Evolutionary conservation across 2,113 vertebrate genomes (phyloP), one percentile per base, ranked within the genome.

Genomic region (Thomomys bottae): DNA sequence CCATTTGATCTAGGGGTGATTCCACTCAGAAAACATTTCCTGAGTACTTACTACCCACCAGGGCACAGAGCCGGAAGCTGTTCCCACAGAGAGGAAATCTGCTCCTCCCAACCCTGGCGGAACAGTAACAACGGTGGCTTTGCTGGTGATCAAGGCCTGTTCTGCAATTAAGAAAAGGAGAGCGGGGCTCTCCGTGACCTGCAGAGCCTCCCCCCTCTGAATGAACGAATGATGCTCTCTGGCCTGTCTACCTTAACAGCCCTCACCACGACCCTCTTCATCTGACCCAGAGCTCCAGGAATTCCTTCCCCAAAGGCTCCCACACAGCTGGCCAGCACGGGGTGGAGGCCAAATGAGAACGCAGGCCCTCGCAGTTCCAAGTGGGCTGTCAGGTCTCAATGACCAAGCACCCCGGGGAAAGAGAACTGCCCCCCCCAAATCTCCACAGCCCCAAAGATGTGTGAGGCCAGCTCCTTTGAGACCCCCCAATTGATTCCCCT

Each of bases 1-100:
- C 21, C 15, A 15, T 1, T 49, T 87, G 4, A 30, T 0, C 0
- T n/a, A 30, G 23, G 30, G 64, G 20, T 1, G 1, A n/a, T 2
- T 49, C 26, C 4, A 28, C 45, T 79, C n/a, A 2, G 61, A 36
- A 91, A 34, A 40, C 26, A 26, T 64, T 87, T 84, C 45, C 54
- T 59, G 84, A 82, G 49, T n/a, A 40, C 54, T 23, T 84, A 32
- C 66, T 88, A 1, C 14, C 5, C 30, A 21, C 94, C 0, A 0
- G 70, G 49, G 23, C 5, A 7, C 79, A 45, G 71, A 86, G 30
- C 75, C 30, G 34, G 42, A 77, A 70, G 54, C 38, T 26, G 40
- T 54, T 26, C 34, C 4, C 38, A 67, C 0, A 23, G 10, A 77
- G 42, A 67, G 61, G 54, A 90, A 75, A 61, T 1, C n/a, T 1